Conservation (phyloP, 2,888 invertebrate genomes). For the Cephonodes hylas region DNA sequence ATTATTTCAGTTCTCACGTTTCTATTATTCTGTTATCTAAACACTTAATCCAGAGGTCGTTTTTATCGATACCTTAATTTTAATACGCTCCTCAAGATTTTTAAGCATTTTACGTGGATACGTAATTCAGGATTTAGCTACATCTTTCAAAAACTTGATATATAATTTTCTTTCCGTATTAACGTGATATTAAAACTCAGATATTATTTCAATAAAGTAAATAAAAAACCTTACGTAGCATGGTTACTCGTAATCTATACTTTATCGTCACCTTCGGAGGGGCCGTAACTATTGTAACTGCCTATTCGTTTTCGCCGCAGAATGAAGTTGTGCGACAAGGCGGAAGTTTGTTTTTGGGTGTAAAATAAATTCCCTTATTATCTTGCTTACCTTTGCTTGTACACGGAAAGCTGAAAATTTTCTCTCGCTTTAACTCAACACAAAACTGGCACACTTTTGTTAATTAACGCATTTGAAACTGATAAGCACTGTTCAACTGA, state of each 20-base stretch:
- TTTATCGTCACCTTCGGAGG: neutral
- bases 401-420: neutral
- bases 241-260: neutral
- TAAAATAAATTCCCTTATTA: neutral
- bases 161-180: neutral
- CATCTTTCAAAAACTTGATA: too few species aligned
- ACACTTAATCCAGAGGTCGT: slow-evolving; percentile 20
- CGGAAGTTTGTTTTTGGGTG: neutral
- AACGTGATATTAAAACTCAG: neutral
- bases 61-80: neutral
- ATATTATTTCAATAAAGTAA: neutral
- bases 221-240: neutral
- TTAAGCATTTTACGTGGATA: neutral
- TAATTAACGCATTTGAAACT: neutral
- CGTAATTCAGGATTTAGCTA: neutral
- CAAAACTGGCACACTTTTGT: neutral
- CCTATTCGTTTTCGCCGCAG: neutral
- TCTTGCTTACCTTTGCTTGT: neutral
- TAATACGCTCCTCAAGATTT: neutral
- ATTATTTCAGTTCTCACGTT: slow-evolving; percentile 41
- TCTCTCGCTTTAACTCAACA: neutral
- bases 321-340: neutral
- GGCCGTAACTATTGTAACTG: neutral
- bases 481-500: slow-evolving; percentile 26
- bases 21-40: slow-evolving; percentile 36